Evolutionary conservation across 2,888 invertebrate genomes (phyloP).

Genomic region (Corythucha ciliata): DNA sequence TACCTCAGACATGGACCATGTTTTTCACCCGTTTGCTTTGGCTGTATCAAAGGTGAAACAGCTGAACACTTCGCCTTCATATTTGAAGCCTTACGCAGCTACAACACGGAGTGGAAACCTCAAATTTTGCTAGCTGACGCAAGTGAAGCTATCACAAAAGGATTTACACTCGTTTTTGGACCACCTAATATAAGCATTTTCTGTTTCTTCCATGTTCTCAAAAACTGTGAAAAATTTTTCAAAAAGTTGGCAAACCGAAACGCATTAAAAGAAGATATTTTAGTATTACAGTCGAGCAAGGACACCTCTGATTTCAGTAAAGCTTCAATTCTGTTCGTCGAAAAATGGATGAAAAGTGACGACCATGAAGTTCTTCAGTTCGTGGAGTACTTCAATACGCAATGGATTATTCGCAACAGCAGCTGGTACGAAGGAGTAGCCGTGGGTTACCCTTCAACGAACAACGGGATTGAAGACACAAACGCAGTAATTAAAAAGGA

Average conservation of each 20-base stretch:
- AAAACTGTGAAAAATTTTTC: neutral
- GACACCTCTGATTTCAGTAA: neutral
- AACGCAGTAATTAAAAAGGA: constrained; percentile 6
- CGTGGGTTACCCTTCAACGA: constrained; percentile 3
- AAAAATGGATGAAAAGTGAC: neutral
- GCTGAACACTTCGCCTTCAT: neutral
- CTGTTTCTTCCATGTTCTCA: neutral
- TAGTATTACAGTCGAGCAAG: neutral
- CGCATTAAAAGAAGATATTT: constrained; percentile 3
- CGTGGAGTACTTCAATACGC: neutral
- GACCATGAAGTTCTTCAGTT: neutral
- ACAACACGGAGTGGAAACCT: neutral
- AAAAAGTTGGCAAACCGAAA: neutral
- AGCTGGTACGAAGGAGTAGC: constrained; percentile 8
- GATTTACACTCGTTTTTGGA: neutral
- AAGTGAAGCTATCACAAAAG: neutral
- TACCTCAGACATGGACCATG: too few species aligned
- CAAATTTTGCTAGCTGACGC: neutral
- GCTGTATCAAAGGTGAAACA: neutral
- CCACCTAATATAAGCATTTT: neutral
- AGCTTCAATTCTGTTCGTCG: neutral
- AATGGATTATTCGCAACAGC: too few species aligned
- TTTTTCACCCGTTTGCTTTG: constrained; percentile 6
- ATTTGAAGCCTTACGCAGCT: neutral
- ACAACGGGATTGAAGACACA: constrained; percentile 4